Evolutionary conservation across 1,140 invertebrate species (phyloP).

Genomic region (Drosophila bocki): DNA sequence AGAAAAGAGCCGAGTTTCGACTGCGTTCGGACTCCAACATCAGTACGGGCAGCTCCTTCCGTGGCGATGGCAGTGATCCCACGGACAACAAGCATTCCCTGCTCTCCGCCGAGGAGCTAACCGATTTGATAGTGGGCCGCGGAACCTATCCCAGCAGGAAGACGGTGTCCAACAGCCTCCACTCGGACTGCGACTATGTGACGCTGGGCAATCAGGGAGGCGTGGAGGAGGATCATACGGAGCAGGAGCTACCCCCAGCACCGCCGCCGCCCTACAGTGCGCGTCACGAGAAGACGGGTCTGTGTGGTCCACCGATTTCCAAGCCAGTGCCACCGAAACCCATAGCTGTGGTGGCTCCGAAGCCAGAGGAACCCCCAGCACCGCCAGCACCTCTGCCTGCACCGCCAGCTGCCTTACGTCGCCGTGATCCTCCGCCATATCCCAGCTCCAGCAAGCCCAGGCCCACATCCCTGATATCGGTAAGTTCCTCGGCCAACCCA

Average conservation of each 20-base stretch:
- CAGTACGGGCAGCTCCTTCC: conserved; percentile 90
- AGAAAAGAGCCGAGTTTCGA: conserved; percentile 85
- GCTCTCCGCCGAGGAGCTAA: conserved; percentile 92
- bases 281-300: conserved; percentile 81
- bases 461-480: conserved; percentile 81
- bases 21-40: conserved; percentile 91
- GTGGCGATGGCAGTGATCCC: conserved; percentile 94
- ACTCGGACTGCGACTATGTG: conserved; percentile 95
- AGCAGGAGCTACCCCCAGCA: conserved; percentile 80
- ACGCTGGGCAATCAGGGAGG: conserved; percentile 89
- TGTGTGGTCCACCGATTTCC: conserved; percentile 71
- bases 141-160: conserved; percentile 91
- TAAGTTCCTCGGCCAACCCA: conserved; percentile 56
- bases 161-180: conserved; percentile 92
- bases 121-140: conserved; percentile 92
- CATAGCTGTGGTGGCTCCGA: conserved; percentile 31
- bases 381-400: conserved; percentile 13
- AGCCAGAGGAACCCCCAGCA: conserved; percentile 34
- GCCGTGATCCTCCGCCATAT: conserved; percentile 87
- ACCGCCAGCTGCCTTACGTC: conserved; percentile 40
- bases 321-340: conserved; percentile 33
- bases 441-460: conserved; percentile 85
- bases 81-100: conserved; percentile 91
- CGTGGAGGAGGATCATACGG: conserved; percentile 83
- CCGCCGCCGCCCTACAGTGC: conserved; percentile 86